A percentile compares a stretch with the other conserved stretches of the same genome.
phyloP scores from a whole-genome alignment of 2,888 invertebrate species.

The Eristalis pertinax region DNA sequence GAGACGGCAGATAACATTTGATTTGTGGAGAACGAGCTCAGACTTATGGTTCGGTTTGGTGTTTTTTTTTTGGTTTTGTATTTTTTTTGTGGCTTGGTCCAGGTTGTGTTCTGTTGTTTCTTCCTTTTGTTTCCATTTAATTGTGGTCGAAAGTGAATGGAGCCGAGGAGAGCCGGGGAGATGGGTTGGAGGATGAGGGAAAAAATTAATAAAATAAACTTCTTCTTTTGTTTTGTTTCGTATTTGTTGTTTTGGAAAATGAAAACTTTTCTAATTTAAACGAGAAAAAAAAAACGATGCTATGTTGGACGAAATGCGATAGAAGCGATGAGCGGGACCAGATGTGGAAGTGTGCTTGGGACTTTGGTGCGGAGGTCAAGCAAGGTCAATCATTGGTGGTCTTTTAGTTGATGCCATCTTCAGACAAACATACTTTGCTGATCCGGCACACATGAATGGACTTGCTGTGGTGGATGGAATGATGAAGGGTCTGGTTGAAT shows the following conservation, averaged over 20 bases:
- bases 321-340: too few relatives aligned
- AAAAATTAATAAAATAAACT: constrained; percentile 1
- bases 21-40: not conserved
- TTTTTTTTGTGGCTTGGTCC: not conserved
- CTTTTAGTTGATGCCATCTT: too few relatives aligned
- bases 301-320: not conserved
- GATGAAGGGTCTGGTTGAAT: too few relatives aligned
- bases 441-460: too few relatives aligned
- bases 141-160: not conserved
- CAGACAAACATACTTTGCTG: too few relatives aligned
- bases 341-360: too few relatives aligned
- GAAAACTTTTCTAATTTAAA: not conserved
- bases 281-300: not conserved
- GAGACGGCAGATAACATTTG: not conserved
- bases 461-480: too few relatives aligned
- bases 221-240: not conserved
- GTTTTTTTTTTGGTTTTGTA: too few relatives aligned
- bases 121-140: not conserved
- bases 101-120: not conserved
- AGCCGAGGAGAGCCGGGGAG: not conserved
- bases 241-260: not conserved
- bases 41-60: not conserved
- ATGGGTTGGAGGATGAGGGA: not conserved
- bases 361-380: too few relatives aligned
- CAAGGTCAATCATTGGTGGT: too few relatives aligned